Evolutionary conservation across 2,888 invertebrate genomes (phyloP), one percentile per base, ranked within the genome.

Genomic region (Xestia ashworthii): DNA sequence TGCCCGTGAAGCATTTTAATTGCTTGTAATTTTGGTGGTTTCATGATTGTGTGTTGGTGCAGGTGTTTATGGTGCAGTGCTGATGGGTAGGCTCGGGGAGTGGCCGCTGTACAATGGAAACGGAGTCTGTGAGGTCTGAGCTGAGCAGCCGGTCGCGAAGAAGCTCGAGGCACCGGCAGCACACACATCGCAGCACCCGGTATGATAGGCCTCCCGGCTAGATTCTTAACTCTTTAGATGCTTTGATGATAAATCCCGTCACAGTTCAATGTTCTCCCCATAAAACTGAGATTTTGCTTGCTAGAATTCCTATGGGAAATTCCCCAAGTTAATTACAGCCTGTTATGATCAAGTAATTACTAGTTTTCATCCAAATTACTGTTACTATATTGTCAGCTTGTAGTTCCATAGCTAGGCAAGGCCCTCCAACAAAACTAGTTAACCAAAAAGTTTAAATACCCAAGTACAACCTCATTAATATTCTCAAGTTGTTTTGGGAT

Each of bases 41-140:
- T 89, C 89, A 89, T 90, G 89, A 71, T 80, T 86, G 91, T 91
- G 91, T 90, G 91, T 92, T 93, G 90, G 92, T 93, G 89, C 90
- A 93, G 94, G 92, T 89, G 89, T 87, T 87, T 85, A 85, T 88
- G 90, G 88, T 90, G 88, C 88, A 89, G 89, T 90, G 91, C 94
- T 90, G 91, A 96, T 95, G 96, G 96, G 88, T 95, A 92, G 93
- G 89, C 86, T 87, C 82, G 84, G 85, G 90, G 87, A 83, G 80
- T 83, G 82, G 71, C 80, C 87, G 88, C 89, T 88, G 88, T 90
- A 94, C 96, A 94, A 99, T 99, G 99, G 99, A 99, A 97, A 99
- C 98, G 91, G 99, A 99, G 97, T 99, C 99, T 90, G 98, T 99
- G 91, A 98, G 99, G 93, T 99, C 99, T 76, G 99, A 99, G 96